Evolutionary conservation across 2,888 invertebrate genomes (phyloP), one percentile per base, ranked within the genome.

Genomic region (Seira sanloemensis): DNA sequence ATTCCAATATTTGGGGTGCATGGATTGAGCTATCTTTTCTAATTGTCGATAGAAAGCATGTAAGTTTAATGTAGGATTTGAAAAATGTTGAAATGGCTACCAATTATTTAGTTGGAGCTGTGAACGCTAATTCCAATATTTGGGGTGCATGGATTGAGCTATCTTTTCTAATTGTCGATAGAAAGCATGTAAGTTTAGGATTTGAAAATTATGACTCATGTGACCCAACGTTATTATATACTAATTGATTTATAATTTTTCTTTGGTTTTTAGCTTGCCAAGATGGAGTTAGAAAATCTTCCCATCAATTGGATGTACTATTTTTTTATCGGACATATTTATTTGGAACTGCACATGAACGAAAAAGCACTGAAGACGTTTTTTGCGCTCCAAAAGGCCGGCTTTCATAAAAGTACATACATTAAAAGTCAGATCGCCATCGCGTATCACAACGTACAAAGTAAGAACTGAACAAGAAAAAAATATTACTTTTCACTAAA

Each of bases 221-320:
- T n/a, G n/a, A n/a, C n/a, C n/a, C n/a, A n/a, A n/a, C n/a, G n/a
- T n/a, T n/a, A n/a, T n/a, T n/a, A 27, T 19, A 69, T 9, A 66
- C 37, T 58, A 21, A 16, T n/a, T n/a, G n/a, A n/a, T n/a, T 77
- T 74, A 23, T 58, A 76, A 65, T 66, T 25, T 67, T 74, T 74
- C 7, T 50, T 18, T 78, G 77, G 84, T 74, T 90, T 90, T 73
- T 90, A 92, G 92, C 89, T 93, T 83, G 90, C 90, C 78, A 90
- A 91, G 12, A 89, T 93, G 75, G 89, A 89, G 80, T 62, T 73
- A 16, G 87, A 79, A n/a, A 87, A 90, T 2, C 90, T 94, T 23
- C 97, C 98, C 0, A 94, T 95, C 88, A 97, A 97, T 91, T 99
- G 98, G 98, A 97, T 98, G 93, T 95, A 96, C 91, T 94, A 96